These are phyloP conservation scores for Triops longicaudatus DNA, from an alignment of 1,140 invertebrate genomes.

Conservation along the genomic window DNA sequence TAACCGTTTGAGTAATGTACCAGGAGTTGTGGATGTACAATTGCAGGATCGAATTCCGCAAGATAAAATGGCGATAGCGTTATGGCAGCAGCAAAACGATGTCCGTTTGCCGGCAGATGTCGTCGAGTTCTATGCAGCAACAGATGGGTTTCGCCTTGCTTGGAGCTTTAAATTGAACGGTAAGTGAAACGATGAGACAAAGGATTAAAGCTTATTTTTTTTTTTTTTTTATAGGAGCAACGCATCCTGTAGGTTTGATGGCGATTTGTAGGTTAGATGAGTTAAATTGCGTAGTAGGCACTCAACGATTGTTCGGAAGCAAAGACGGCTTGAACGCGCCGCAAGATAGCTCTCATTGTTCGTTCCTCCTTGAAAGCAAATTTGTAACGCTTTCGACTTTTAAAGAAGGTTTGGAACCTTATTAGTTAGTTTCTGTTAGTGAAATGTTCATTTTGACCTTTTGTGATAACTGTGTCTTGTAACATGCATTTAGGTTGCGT, in stretches of 20 bases:
- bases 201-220: not conserved
- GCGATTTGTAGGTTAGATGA: slow-evolving; percentile 17
- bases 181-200: not conserved
- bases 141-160: slow-evolving; percentile 22
- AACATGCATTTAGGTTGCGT: not conserved
- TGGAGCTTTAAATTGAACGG: slow-evolving; percentile 26
- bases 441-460: too few relatives aligned
- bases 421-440: not conserved
- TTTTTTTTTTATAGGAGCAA: not conserved
- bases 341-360: not conserved
- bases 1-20: slow-evolving; percentile 3
- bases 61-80: not conserved
- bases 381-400: not conserved
- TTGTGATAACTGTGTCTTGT: too few relatives aligned
- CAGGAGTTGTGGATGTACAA: slow-evolving; percentile 17
- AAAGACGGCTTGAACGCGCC: not conserved
- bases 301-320: not conserved
- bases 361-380: not conserved
- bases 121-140: slow-evolving; percentile 20
- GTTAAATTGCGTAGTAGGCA: not conserved
- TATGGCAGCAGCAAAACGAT: slow-evolving; percentile 17
- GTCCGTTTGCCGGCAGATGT: slow-evolving; percentile 21
- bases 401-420: not conserved
- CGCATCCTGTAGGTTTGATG: slow-evolving; percentile 25
- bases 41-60: slow-evolving; percentile 5